phyloP scores from a whole-genome alignment of 1,140 invertebrate genomes.

The Caenorhabditis brenneri region DNA sequence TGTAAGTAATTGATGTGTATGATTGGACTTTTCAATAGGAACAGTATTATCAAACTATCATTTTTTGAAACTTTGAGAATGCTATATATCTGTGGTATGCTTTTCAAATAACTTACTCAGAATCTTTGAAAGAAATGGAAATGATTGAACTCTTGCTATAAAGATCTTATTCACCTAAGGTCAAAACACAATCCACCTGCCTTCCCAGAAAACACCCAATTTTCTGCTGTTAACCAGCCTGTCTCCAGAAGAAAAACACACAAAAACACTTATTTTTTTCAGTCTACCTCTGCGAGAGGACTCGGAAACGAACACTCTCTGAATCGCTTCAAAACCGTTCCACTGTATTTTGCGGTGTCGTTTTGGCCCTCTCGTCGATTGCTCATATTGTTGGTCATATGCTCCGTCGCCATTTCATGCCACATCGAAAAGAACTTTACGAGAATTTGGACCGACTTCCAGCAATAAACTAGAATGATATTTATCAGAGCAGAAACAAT shows the following conservation, averaged over 20 bases:
- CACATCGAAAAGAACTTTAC: conserved; percentile 48
- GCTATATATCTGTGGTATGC: too few species aligned
- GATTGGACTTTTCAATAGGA: too few species aligned
- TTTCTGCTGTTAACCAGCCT: not conserved
- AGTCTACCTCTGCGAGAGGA: conserved; percentile 54
- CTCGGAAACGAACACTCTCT: conserved; percentile 40
- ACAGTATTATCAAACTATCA: not conserved
- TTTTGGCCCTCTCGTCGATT: conserved; percentile 46
- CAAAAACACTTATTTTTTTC: conserved; percentile 36
- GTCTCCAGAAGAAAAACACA: not conserved
- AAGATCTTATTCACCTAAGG: not conserved
- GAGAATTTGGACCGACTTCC: conserved; percentile 44
- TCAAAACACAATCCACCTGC: not conserved
- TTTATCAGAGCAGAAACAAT: not conserved
- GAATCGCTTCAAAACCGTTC: conserved; percentile 47
- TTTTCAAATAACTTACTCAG: too few species aligned
- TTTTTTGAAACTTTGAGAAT: not conserved
- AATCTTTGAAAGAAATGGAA: too few species aligned
- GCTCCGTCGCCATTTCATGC: conserved; percentile 49
- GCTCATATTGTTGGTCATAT: conserved; percentile 46
- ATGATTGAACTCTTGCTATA: too few species aligned
- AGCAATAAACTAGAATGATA: not conserved
- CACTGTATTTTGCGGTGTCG: conserved; percentile 47
- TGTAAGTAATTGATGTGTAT: too few species aligned
- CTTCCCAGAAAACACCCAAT: not conserved